phyloP scores from a whole-genome alignment of 2,113 vertebrate species.

The Dolichallabes microphthalmus region DNA sequence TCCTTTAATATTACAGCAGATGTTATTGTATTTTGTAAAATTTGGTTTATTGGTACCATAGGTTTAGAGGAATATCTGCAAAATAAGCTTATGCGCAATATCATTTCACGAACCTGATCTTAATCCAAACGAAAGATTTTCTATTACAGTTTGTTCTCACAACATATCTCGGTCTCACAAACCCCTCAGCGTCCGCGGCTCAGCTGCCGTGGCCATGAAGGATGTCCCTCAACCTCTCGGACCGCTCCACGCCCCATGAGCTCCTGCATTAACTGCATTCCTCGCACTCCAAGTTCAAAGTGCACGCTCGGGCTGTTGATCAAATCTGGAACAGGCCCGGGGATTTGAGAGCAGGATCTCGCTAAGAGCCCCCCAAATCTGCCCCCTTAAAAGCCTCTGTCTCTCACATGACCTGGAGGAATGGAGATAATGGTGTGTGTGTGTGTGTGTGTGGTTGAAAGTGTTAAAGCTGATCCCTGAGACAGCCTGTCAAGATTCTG shows the following conservation, averaged over 20 bases:
- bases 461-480: slow-evolving; percentile 9
- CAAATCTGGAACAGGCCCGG: slow-evolving; percentile 25
- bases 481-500: slow-evolving; percentile 1
- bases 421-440: slow-evolving; percentile 25
- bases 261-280: slow-evolving; percentile 50
- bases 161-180: not conserved
- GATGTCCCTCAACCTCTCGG: slow-evolving; percentile 13
- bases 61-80: no score
- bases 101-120: not conserved
- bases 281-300: slow-evolving; percentile 55
- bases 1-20: not conserved
- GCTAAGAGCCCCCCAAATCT: slow-evolving; percentile 1
- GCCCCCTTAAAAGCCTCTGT: not conserved
- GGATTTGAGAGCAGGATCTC: slow-evolving; percentile 29
- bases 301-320: slow-evolving; percentile 45
- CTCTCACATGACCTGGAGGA: slow-evolving; percentile 29
- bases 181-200: not conserved
- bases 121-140: not conserved
- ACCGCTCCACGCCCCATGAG: not conserved
- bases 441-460: slow-evolving; percentile 17
- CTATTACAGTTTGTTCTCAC: not conserved
- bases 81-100: not conserved
- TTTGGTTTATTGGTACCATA: no score
- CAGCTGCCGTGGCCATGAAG: slow-evolving; percentile 21
- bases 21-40: no score